phyloP scores from a whole-genome alignment of 1,140 invertebrate species.

The Drosophila novamexicana region DNA sequence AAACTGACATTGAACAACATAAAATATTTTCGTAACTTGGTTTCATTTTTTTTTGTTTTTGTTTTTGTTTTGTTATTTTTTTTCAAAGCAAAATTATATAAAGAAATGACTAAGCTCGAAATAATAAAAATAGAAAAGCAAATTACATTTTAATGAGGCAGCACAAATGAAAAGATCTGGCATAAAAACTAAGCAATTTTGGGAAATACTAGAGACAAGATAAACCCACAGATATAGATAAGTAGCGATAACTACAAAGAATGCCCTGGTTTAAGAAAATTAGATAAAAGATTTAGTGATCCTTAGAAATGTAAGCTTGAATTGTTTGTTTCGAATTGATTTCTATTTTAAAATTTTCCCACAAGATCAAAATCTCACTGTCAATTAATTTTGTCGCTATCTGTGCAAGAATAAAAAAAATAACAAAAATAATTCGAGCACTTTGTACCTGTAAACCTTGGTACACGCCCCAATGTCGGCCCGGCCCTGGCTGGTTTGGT shows the following conservation, averaged over 20 bases:
- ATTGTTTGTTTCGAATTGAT: conserved; percentile 2
- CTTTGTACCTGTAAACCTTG: conserved; percentile 72
- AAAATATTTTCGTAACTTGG: conserved; percentile 81
- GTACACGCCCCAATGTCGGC: conserved; percentile 61
- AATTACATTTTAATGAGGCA: conserved; percentile 56
- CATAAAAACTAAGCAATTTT: conserved; percentile 11
- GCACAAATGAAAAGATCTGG: conserved; percentile 42
- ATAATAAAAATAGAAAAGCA: conserved; percentile 49
- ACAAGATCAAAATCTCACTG: conserved; percentile 9
- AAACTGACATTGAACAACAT: conserved; percentile 84
- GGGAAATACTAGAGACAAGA: no score
- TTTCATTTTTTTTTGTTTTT: conserved; percentile 37
- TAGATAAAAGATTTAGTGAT: neutral
- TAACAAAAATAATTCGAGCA: conserved; percentile 71
- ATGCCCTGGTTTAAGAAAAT: neutral
- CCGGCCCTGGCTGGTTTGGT: conserved; percentile 41
- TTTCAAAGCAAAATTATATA: conserved; percentile 41
- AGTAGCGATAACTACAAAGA: neutral
- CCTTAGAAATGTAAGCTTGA: neutral
- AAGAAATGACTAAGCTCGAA: conserved; percentile 63
- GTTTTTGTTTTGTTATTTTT: conserved; percentile 32
- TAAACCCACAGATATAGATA: no score
- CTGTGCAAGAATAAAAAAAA: conserved; percentile 31
- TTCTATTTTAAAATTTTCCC: neutral
- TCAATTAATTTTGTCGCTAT: conserved; percentile 21